Percentiles rank a stretch among this genome's conserved stretches.
These are phyloP conservation scores for Tamandua tetradactyla DNA, from an alignment of 2,797 vertebrate species.

Conservation along the genomic window DNA sequence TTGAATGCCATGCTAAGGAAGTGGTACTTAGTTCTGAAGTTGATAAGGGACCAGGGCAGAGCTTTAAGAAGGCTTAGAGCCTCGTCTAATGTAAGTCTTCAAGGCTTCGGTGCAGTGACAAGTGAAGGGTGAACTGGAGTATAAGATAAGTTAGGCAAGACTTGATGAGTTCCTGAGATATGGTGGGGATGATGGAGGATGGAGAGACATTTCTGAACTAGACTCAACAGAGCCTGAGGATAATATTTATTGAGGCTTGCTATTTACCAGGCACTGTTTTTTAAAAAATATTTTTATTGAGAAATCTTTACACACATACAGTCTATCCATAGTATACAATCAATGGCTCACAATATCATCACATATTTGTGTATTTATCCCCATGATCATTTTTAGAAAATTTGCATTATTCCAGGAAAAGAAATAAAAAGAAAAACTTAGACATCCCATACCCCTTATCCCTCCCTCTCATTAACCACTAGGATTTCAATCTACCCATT, in stretches of 20 bases:
- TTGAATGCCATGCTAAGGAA: background rate
- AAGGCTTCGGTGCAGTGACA: background rate
- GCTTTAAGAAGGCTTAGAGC: background rate
- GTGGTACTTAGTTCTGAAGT: background rate
- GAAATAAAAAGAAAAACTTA: no score
- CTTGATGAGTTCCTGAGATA: background rate
- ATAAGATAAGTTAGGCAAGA: background rate
- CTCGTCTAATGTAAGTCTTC: background rate
- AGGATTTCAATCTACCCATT: no score
- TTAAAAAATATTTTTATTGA: no score
- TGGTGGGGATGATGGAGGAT: background rate
- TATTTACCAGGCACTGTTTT: background rate
- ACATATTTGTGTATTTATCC: no score
- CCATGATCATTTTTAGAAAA: no score
- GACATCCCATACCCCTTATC: no score
- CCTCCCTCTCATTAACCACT: no score
- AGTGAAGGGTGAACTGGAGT: background rate
- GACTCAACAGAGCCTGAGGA: background rate
- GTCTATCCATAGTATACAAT: no score
- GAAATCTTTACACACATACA: no score
- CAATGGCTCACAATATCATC: no score
- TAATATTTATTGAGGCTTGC: background rate
- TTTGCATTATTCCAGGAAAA: no score
- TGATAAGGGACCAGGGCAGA: background rate
- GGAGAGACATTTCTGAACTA: background rate